phyloP scores from a whole-genome alignment of 2,888 invertebrate species.

The Macroteleia sp. region DNA sequence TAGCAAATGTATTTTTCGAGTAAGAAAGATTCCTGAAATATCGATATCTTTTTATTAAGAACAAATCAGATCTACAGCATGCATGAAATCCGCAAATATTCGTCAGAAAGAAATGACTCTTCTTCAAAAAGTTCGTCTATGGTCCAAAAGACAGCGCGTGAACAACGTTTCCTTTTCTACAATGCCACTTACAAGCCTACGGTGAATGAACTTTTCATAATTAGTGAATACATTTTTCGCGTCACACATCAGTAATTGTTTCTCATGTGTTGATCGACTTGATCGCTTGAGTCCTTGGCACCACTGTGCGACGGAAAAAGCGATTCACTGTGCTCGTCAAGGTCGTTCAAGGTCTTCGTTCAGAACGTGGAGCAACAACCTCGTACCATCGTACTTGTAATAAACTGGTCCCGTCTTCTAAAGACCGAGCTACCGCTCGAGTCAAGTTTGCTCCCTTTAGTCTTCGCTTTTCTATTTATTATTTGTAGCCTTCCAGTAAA shows the following conservation, averaged over 20 bases:
- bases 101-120: too few relatives aligned
- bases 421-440: slow-evolving; percentile 45
- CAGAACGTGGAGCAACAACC: slow-evolving; percentile 65
- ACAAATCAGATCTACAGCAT: too few relatives aligned
- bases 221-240: slow-evolving; percentile 21
- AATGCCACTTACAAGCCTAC: too few relatives aligned
- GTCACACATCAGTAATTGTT: slow-evolving; percentile 42
- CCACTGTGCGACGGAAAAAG: slow-evolving; percentile 56
- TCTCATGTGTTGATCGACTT: slow-evolving; percentile 23
- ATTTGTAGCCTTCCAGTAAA: slow-evolving; percentile 52
- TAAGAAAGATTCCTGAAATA: too few relatives aligned
- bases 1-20: too few relatives aligned
- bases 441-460: slow-evolving; percentile 48
- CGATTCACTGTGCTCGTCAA: slow-evolving; percentile 60
- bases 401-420: slow-evolving; percentile 62
- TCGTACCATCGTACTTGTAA: slow-evolving; percentile 57
- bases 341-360: slow-evolving; percentile 67
- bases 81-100: too few relatives aligned
- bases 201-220: slow-evolving; percentile 3
- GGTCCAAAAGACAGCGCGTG: too few relatives aligned
- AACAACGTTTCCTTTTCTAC: too few relatives aligned
- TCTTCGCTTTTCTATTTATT: slow-evolving; percentile 60
- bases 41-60: too few relatives aligned
- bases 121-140: too few relatives aligned
- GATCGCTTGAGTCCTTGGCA: slow-evolving; percentile 55